Base-by-base conservation (phyloP, 2,888 invertebrate genomes). In the Apantesis nais region DNA sequence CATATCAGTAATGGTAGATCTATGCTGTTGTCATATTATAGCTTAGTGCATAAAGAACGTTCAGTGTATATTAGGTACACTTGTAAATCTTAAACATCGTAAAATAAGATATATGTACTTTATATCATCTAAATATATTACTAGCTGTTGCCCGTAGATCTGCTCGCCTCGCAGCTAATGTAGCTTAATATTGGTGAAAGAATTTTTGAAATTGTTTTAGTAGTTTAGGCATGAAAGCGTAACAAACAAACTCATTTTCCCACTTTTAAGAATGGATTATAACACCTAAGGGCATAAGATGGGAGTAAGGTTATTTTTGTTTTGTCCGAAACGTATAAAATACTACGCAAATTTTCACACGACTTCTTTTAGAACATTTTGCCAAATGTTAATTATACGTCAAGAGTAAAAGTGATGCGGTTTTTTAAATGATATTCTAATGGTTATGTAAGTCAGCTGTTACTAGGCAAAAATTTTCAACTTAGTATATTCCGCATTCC, bases 401-500 rank as follows among this genome's bases (percentile, higher is more conserved):
- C 48, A 71, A 25, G 41, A 31, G 29, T n/a, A 62, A 70, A 39
- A 48, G 61, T 44, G 44, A 60, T 44, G 64, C 25, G 25, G 19
- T n/a, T 22, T 65, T 64, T 64, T 37, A 25, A 44, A 64, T 44
- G 11, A 9, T 61, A 66, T 52, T 58, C 19, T 58, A 39, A 58
- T 25, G 29, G 25, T n/a, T 52, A 52, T 52, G 48, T 58, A 66
- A 75, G 63, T 81, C 75, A 69, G 75, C 78, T 81, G 86, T 85
- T 86, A 82, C 84, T 84, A 82, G 76, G 85, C 74, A 77, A 78
- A 83, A 82, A 84, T 84, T 79, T 79, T 77, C 77, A 80, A 80
- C 79, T 81, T 79, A 74, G 75, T 78, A 78, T 82, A 85, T 92
- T 92, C 90, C 92, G 89, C 91, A 90, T 93, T 92, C 91, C 84